Base-by-base conservation (phyloP, 2,888 invertebrate genomes). In the Glyphotaelius pellucidus region DNA sequence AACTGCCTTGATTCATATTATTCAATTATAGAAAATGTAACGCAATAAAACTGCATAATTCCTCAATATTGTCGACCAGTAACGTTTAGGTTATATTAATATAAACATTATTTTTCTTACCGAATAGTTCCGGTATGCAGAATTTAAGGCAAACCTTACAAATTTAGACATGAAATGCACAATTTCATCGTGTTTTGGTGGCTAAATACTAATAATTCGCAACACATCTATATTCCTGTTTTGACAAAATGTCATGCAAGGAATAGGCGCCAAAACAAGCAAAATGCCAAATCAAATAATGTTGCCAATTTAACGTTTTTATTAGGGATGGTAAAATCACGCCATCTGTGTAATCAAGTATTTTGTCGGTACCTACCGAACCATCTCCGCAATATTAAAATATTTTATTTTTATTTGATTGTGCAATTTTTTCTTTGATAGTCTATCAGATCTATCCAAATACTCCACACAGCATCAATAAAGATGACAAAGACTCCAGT, bases 241-340 rank as follows among this genome's bases (percentile, higher is more conserved):
- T 12, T 86, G 42, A 86, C 86, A 30, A 30, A 85, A 42, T 86
- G 86, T 86, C 86, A 86, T 25, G 15, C 25, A 67, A 25, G n/a
- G 14, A 47, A 86, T 14, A 30, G 86, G n/a, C 86, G 86, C 86
- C 86, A 86, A 86, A 86, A 86, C 42, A 86, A n/a, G n/a, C 4
- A 35, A 83, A 83, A 31, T 32, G 81, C 31, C 81, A 81, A 25
- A 67, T 12, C 47, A 47, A 47, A 14, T 5, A 5, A 52, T 67
- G 67, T 67, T 67, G 67, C 67, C 67, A 67, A 9, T 9, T 5
- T 25, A 25, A 67, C n/a, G 25, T 1, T 67, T 67, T 25, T 25
- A n/a, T n/a, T n/a, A 67, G 25, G 67, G 67, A 67, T 67, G 67
- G 9, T 47, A 47, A 2, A 47, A 47, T 47, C 47, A 15, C 14